Percentiles rank a stretch among this genome's conserved stretches.
Conservation (phyloP, 2,888 invertebrate species). For the Polymixis flavicincta region DNA sequence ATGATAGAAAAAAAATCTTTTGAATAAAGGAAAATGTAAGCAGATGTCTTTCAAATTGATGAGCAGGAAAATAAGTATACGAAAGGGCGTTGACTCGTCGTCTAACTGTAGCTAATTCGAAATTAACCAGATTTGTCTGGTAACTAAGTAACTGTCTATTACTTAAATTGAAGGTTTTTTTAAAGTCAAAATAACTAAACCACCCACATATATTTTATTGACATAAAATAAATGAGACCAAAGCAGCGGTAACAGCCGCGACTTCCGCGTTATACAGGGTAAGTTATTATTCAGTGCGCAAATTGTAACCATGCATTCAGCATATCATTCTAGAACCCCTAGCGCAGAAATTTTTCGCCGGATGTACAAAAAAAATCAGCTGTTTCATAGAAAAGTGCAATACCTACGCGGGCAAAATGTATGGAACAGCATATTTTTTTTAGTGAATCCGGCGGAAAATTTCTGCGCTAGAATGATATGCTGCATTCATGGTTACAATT, state of each 20-base stretch:
- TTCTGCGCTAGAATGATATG: no score
- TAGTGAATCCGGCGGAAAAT: no score
- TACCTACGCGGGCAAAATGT: no score
- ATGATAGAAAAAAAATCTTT: slow-evolving; percentile 50
- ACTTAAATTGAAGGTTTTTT: not conserved
- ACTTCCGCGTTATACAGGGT: not conserved
- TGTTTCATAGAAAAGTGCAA: no score
- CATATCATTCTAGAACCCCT: no score
- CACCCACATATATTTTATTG: no score
- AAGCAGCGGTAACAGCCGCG: not conserved
- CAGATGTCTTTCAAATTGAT: slow-evolving; percentile 42
- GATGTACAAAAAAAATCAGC: no score
- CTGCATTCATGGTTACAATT: no score
- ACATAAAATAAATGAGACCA: not conserved
- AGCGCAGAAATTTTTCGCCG: no score
- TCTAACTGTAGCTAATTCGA: not conserved
- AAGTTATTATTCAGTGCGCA: no score
- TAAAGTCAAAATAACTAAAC: not conserved
- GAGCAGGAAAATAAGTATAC: slow-evolving; percentile 4
- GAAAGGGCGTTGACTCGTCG: slow-evolving; percentile 10
- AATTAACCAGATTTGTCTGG: not conserved
- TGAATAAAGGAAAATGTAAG: slow-evolving; percentile 39
- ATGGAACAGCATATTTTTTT: no score
- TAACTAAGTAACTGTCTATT: not conserved
- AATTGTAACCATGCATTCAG: no score